phyloP scores from a whole-genome alignment of 2,888 invertebrate species.

The Tenthredo distinguenda region DNA sequence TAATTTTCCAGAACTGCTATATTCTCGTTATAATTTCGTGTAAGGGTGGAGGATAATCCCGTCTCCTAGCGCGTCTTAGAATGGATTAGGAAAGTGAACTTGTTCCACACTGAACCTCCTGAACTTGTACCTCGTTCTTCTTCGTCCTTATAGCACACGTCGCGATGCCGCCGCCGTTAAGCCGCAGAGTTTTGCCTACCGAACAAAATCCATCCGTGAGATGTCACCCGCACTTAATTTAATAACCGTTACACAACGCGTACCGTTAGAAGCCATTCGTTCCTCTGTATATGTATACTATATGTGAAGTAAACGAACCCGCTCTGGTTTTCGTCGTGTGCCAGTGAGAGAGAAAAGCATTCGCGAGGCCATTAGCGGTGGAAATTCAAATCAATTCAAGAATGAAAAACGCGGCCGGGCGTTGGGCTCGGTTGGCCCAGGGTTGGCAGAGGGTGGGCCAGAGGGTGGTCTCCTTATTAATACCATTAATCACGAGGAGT shows the following conservation, averaged over 20 bases:
- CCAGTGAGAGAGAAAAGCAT: slow-evolving; percentile 27
- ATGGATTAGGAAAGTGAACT: slow-evolving; percentile 50
- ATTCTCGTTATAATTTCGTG: slow-evolving; percentile 36
- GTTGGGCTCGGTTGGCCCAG: slow-evolving; percentile 38
- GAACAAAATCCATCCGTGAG: slow-evolving; percentile 24
- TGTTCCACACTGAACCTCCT: neutral
- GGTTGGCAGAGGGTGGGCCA: slow-evolving; percentile 46
- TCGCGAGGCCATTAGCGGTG: slow-evolving; percentile 59
- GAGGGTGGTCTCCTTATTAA: slow-evolving; percentile 67
- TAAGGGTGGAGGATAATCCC: slow-evolving; percentile 40
- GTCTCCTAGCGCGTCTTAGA: slow-evolving; percentile 44
- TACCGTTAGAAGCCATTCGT: neutral
- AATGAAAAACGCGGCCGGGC: slow-evolving; percentile 46
- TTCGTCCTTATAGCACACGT: neutral
- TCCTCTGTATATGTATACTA: neutral
- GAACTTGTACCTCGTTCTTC: neutral
- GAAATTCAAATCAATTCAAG: slow-evolving; percentile 62
- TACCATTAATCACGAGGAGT: slow-evolving; percentile 68
- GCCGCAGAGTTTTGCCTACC: slow-evolving; percentile 29
- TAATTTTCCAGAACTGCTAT: slow-evolving; percentile 31
- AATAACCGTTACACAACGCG: slow-evolving; percentile 26
- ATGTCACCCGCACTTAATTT: slow-evolving; percentile 44
- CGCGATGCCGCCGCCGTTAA: slow-evolving; percentile 6
- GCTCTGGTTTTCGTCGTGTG: neutral
- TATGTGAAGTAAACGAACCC: slow-evolving; percentile 2